Conservation (phyloP, 2,113 vertebrate species). For the Connochaetes taurinus region DNA sequence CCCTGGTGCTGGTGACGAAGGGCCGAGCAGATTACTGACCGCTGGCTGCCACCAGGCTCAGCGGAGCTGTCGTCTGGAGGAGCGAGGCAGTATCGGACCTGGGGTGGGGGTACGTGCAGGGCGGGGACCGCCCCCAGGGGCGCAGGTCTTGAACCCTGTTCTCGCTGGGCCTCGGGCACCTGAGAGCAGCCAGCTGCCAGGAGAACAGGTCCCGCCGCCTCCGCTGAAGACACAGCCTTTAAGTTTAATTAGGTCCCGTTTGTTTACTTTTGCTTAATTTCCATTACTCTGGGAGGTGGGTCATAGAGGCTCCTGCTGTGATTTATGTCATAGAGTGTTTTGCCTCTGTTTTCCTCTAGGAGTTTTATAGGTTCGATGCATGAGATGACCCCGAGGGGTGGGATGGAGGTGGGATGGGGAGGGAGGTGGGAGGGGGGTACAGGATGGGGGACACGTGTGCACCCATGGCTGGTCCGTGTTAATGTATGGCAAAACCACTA, state of each 20-base stretch:
- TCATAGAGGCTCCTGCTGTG: background rate
- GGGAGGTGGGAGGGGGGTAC: background rate
- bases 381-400: background rate
- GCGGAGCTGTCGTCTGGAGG: background rate
- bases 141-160: background rate
- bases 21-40: background rate
- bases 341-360: background rate
- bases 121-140: no score
- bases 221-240: background rate
- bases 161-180: background rate
- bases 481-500: background rate
- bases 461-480: background rate
- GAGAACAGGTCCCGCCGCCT: background rate
- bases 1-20: background rate
- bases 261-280: background rate
- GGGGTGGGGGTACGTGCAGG: rapidly evolving
- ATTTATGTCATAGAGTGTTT: background rate
- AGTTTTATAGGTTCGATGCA: background rate
- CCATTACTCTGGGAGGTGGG: background rate
- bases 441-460: background rate
- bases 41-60: background rate
- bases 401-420: no score
- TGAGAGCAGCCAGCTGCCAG: rapidly evolving
- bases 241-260: background rate
- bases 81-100: rapidly evolving